These are phyloP conservation scores for Enteromius paludinosus DNA, from an alignment of 2,797 vertebrate species.

Conservation along the genomic window DNA sequence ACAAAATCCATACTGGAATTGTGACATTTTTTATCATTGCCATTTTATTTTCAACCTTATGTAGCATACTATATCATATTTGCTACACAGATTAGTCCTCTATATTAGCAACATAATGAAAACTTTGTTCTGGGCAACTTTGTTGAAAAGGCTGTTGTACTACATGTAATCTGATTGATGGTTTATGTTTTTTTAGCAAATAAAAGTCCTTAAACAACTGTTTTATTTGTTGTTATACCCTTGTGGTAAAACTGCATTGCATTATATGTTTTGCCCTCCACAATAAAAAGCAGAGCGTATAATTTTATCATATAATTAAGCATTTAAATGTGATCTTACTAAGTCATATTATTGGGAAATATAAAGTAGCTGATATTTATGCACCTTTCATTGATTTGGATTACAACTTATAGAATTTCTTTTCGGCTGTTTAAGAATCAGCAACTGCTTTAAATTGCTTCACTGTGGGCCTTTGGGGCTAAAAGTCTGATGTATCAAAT, in stretches of 20 bases:
- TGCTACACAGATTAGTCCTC: background rate
- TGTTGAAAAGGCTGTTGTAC: background rate
- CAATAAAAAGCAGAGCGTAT: background rate
- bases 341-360: background rate
- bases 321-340: background rate
- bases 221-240: background rate
- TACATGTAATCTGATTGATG: background rate
- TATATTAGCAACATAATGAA: background rate
- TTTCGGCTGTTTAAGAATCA: background rate
- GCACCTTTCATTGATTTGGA: background rate
- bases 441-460: background rate
- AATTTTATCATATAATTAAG: background rate
- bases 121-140: background rate
- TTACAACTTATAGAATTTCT: background rate
- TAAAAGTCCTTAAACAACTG: background rate
- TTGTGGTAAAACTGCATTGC: background rate
- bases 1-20: background rate
- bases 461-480: background rate
- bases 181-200: background rate
- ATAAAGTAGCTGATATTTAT: background rate
- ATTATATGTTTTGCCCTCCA: background rate
- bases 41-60: background rate
- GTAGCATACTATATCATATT: background rate
- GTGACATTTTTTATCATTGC: background rate
- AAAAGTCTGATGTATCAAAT: background rate